Conservation (phyloP, 2,888 invertebrate species). For the Cataglyphis rosenhaueri region DNA sequence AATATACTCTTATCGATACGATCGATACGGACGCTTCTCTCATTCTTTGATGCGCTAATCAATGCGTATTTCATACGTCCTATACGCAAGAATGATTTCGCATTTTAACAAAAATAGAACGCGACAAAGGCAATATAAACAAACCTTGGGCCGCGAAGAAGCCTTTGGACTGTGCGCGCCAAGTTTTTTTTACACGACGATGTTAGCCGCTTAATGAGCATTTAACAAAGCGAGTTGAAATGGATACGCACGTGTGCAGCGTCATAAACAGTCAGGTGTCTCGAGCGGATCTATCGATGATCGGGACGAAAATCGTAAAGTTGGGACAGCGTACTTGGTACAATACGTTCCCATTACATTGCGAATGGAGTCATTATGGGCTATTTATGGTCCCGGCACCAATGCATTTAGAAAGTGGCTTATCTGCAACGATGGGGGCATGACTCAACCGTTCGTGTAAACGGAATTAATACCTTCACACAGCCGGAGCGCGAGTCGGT, state of each 20-base stretch:
- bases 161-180: neutral
- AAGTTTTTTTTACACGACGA: neutral
- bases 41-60: neutral
- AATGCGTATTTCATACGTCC: neutral
- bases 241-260: slow-evolving; percentile 2
- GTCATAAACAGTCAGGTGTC: slow-evolving; percentile 20
- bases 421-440: slow-evolving; percentile 76
- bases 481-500: slow-evolving; percentile 20
- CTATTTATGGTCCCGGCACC: slow-evolving; percentile 77
- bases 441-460: slow-evolving; percentile 79
- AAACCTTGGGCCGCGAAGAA: slow-evolving; percentile 17
- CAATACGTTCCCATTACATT: slow-evolving; percentile 53
- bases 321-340: slow-evolving; percentile 37
- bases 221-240: slow-evolving; percentile 6
- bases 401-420: slow-evolving; percentile 82
- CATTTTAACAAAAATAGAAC: slow-evolving; percentile 4
- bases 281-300: slow-evolving; percentile 20
- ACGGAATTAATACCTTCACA: slow-evolving; percentile 68
- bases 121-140: slow-evolving; percentile 17
- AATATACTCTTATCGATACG: slow-evolving; percentile 7
- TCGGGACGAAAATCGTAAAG: slow-evolving; percentile 50
- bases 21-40: neutral
- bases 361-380: slow-evolving; percentile 78
- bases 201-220: slow-evolving; percentile 14
- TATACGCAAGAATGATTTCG: neutral